These are phyloP conservation scores for Anticlea derivata DNA, from an alignment of 2,888 invertebrate genomes.

Conservation along the genomic window DNA sequence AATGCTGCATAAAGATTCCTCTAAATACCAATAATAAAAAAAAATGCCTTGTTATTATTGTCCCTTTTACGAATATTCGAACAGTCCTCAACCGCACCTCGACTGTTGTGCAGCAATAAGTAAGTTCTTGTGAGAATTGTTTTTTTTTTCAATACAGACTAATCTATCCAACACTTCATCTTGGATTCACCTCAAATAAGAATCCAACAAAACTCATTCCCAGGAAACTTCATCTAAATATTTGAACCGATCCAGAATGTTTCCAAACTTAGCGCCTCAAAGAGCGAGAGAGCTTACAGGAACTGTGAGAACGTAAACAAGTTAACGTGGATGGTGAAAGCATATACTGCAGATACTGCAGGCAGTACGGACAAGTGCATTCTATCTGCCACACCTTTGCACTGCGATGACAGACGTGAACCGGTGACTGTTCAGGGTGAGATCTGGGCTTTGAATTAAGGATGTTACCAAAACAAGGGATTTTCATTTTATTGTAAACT, in stretches of 20 bases:
- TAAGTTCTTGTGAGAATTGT: too few species aligned
- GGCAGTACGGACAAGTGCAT: constrained; percentile 28
- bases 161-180: not conserved
- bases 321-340: constrained; percentile 34
- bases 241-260: constrained; percentile 12
- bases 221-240: constrained; percentile 22
- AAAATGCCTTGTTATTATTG: too few species aligned
- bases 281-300: constrained; percentile 30
- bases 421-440: constrained; percentile 18
- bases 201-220: constrained; percentile 16
- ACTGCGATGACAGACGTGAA: constrained; percentile 38
- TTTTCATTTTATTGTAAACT: constrained; percentile 10
- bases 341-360: constrained; percentile 22
- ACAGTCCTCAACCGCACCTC: too few species aligned
- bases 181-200: not conserved
- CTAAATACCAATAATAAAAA: too few species aligned
- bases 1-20: too few species aligned
- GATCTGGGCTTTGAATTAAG: not conserved
- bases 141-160: too few species aligned
- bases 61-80: too few species aligned
- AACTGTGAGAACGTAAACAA: constrained; percentile 47
- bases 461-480: constrained; percentile 2
- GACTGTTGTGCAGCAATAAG: too few species aligned
- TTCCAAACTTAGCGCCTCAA: constrained; percentile 16
- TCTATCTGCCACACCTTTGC: constrained; percentile 44